Evolutionary conservation across 2,797 vertebrate genomes (phyloP), one percentile per base, ranked within the genome.

Genomic region (Dendrocincla tyrannina): DNA sequence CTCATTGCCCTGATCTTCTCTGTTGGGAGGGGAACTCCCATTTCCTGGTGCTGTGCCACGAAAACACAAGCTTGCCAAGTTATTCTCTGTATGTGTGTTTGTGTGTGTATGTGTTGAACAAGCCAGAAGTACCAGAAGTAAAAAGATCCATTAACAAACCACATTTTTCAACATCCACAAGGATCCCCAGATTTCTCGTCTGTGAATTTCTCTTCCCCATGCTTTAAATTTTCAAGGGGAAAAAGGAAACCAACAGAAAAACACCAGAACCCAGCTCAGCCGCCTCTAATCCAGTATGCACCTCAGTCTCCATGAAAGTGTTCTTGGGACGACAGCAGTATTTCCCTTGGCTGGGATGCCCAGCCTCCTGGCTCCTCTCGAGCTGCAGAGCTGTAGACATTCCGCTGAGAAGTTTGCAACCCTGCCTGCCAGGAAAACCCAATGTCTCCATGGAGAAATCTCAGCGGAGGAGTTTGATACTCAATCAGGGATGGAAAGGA

Each of bases 341-440:
- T 98, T 98, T 98, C 96, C 97, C 88, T 98, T 98, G 97, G 97
- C 98, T 74, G 58, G 77, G 78, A 97, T 90, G 93, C 88, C 66
- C 93, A 90, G 96, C 95, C 95, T 97, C 44, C 96, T 96, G 97
- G 96, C 97, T 98, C 96, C 95, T 96, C 96, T 78, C 22, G 66
- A 95, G 94, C 89, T 96, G 66, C 72, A 91, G 95, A 96, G 93
- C 92, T 87, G 73, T 68, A 97, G 97, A 95, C 95, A 85, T 95
- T 98, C 96, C 58, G 9, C 95, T 91, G 97, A 97, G 92, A 42
- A 93, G 97, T 97, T 97, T 84, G 84, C 88, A 86, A 83, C 89
- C 74, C 88, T 84, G 95, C 95, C 93, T 97, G 97, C 98, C 97
- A 97, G 97, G 91, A 97, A 98, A 97, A 97, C 90, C 95, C 97